Percentiles rank a stretch among this genome's conserved stretches.
These are phyloP conservation scores for Malurus splendens DNA, from an alignment of 2,797 vertebrate species.

Conservation along the genomic window DNA sequence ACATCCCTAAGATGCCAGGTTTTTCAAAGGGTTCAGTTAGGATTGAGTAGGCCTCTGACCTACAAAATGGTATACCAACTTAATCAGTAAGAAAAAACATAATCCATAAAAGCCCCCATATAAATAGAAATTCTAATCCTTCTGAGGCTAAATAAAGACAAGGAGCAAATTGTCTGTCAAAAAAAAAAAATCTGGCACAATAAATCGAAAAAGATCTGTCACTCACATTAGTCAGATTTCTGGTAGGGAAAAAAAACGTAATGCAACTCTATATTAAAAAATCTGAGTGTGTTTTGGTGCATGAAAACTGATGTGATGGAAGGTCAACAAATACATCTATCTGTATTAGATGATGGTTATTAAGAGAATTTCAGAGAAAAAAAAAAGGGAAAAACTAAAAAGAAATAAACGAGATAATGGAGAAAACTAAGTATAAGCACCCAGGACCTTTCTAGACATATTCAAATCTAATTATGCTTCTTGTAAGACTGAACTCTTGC, in stretches of 20 bases:
- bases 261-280: not conserved
- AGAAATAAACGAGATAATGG: not conserved
- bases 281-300: not conserved
- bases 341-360: not conserved
- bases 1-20: not conserved
- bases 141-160: not conserved
- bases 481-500: not conserved
- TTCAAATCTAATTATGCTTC: not conserved
- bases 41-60: not conserved
- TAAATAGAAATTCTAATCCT: constrained; percentile 13
- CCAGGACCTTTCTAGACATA: not conserved
- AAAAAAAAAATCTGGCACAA: not conserved
- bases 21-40: not conserved
- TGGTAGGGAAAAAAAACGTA: not conserved
- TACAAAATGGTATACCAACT: not conserved
- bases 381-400: not conserved
- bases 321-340: not conserved
- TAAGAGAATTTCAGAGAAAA: not conserved
- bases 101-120: not conserved
- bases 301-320: not conserved
- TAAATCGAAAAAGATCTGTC: not conserved
- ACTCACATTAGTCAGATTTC: not conserved
- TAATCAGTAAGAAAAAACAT: not conserved
- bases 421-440: not conserved
- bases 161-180: not conserved